A percentile compares a stretch with the other conserved stretches of the same genome.
These are phyloP conservation scores for Apoderus coryli DNA, from an alignment of 2,888 invertebrate genomes.

Conservation along the genomic window DNA sequence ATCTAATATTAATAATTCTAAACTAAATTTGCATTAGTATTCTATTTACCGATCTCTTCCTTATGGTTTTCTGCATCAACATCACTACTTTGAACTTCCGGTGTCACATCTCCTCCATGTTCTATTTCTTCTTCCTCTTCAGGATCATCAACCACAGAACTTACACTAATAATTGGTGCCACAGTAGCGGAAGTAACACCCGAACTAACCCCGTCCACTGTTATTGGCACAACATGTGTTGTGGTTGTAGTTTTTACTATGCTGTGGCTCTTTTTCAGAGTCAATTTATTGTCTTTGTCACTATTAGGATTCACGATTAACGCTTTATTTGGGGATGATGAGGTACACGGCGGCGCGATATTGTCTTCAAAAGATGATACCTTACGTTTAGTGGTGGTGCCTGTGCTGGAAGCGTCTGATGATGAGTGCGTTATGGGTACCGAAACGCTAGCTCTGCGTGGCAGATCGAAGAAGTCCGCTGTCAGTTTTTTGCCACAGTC, in stretches of 20 bases:
- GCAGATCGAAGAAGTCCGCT: constrained; percentile 27
- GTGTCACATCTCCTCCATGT: no score
- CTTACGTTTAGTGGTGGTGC: constrained; percentile 21
- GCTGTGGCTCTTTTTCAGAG: constrained; percentile 30
- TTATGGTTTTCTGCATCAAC: constrained; percentile 5
- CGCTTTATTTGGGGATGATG: no score
- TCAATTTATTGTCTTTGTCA: constrained; percentile 30
- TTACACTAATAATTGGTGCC: constrained; percentile 55
- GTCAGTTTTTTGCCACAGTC: constrained; percentile 39
- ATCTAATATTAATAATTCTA: no score
- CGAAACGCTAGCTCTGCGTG: constrained; percentile 32
- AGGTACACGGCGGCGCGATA: constrained; percentile 23
- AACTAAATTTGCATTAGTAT: no score
- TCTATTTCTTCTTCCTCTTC: constrained; percentile 11
- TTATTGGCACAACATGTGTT: no score
- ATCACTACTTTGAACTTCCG: no score
- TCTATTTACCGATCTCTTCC: no score
- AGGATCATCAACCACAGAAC: constrained; percentile 55
- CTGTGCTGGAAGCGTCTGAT: constrained; percentile 28
- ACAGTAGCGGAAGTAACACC: no score
- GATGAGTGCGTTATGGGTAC: constrained; percentile 33
- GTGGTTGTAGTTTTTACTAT: constrained; percentile 33
- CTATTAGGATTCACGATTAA: constrained; percentile 24
- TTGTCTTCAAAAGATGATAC: constrained; percentile 37
- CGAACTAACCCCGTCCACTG: no score